phyloP scores from a whole-genome alignment of 2,113 vertebrate species.

The Agapornis roseicollis region DNA sequence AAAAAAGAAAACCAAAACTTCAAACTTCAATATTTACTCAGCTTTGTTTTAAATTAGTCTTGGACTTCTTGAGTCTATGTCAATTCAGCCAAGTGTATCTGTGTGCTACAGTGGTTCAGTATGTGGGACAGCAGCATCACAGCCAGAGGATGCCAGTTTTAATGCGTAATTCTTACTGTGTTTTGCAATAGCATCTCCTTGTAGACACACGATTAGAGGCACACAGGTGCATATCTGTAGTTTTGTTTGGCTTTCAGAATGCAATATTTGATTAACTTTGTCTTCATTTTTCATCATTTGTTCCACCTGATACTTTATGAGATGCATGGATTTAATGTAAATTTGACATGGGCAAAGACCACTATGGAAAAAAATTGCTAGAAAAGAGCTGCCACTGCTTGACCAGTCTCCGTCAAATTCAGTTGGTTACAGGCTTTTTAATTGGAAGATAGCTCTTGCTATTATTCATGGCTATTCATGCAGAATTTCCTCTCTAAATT shows the following conservation, averaged over 20 bases:
- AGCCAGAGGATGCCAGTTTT: background rate
- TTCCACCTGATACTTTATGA: background rate
- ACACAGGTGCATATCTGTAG: background rate
- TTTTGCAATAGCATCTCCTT: background rate
- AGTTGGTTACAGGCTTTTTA: background rate
- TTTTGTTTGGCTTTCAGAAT: background rate
- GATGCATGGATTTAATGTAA: background rate
- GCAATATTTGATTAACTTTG: background rate
- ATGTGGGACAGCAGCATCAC: background rate
- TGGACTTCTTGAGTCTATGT: background rate
- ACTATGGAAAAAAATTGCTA: background rate
- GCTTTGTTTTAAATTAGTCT: background rate
- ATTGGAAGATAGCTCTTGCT: slow-evolving; percentile 20
- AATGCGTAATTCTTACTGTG: background rate
- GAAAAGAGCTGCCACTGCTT: background rate
- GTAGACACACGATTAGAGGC: background rate
- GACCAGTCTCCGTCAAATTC: background rate
- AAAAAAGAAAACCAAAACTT: background rate
- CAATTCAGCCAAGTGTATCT: background rate
- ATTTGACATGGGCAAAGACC: background rate
- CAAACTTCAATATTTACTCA: background rate
- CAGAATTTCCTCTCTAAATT: background rate
- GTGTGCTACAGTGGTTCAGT: background rate
- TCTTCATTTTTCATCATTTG: background rate
- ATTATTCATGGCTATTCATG: background rate